Percentiles rank a stretch among this genome's conserved stretches.
These are phyloP conservation scores for Emmelina monodactyla DNA, from an alignment of 2,888 invertebrate species.

Conservation along the genomic window DNA sequence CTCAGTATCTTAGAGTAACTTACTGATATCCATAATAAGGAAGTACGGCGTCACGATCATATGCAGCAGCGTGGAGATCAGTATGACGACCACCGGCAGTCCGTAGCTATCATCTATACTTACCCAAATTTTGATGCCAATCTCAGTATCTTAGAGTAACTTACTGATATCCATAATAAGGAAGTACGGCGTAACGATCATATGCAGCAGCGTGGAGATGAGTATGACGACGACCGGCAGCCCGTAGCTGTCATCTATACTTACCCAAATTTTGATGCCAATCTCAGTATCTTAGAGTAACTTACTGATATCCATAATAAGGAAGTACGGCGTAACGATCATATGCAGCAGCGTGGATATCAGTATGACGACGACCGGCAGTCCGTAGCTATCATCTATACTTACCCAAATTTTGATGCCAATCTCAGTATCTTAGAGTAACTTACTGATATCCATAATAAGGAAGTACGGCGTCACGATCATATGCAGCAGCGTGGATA, in stretches of 20 bases:
- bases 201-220: slow-evolving; percentile 64
- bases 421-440: too few species aligned
- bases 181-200: slow-evolving; percentile 70
- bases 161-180: slow-evolving; percentile 62
- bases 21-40: slow-evolving; percentile 62
- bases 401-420: too few species aligned
- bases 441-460: slow-evolving; percentile 61
- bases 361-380: slow-evolving; percentile 59
- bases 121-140: too few species aligned
- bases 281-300: too few species aligned
- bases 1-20: too few species aligned
- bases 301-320: slow-evolving; percentile 63
- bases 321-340: slow-evolving; percentile 68
- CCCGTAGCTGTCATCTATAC: slow-evolving; percentile 61
- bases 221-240: slow-evolving; percentile 60
- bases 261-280: too few species aligned
- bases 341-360: slow-evolving; percentile 67
- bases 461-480: slow-evolving; percentile 70
- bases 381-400: slow-evolving; percentile 60
- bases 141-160: too few species aligned
- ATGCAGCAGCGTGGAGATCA: slow-evolving; percentile 66
- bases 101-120: slow-evolving; percentile 62
- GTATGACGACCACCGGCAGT: slow-evolving; percentile 56
- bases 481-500: slow-evolving; percentile 66
- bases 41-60: slow-evolving; percentile 70